Evolutionary conservation across 2,888 invertebrate genomes (phyloP).

Genomic region (Micoletzkya japonica): DNA sequence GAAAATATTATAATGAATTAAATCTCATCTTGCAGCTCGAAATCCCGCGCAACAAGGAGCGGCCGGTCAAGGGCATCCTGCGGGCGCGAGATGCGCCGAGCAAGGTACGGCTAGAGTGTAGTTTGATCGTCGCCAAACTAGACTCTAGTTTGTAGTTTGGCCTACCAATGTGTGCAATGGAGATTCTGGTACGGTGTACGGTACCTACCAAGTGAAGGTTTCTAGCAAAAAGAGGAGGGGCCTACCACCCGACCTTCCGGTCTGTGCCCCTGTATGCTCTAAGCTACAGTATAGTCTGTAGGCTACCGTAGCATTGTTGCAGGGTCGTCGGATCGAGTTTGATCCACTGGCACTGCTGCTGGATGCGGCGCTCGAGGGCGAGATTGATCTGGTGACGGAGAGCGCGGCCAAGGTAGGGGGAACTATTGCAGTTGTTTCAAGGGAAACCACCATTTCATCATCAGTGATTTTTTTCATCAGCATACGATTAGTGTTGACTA

Average conservation of each 20-base stretch:
- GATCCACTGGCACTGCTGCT: constrained; percentile 92
- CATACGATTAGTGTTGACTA: background rate
- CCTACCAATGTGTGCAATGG: too few relatives aligned
- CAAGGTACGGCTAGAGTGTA: background rate
- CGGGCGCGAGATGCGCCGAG: constrained; percentile 20
- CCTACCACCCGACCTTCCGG: too few relatives aligned
- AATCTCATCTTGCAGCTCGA: too few relatives aligned
- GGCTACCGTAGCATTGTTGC: background rate
- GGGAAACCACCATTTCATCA: background rate
- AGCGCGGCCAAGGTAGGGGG: constrained; percentile 76
- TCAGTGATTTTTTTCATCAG: background rate
- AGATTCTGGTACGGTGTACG: too few relatives aligned
- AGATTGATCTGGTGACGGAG: constrained; percentile 91
- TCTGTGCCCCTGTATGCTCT: too few relatives aligned
- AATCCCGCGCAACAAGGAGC: too few relatives aligned
- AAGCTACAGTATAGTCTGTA: too few relatives aligned
- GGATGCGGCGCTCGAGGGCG: constrained; percentile 96
- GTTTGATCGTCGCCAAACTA: background rate
- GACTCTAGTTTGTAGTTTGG: too few relatives aligned
- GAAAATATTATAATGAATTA: too few relatives aligned
- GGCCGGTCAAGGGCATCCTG: constrained; percentile 58
- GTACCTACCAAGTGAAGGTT: too few relatives aligned
- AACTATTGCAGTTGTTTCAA: background rate
- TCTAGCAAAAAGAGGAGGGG: too few relatives aligned
- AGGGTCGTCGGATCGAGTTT: constrained; percentile 82